These are phyloP conservation scores for Pseudois nayaur DNA, from an alignment of 2,113 vertebrate species.

Conservation along the genomic window DNA sequence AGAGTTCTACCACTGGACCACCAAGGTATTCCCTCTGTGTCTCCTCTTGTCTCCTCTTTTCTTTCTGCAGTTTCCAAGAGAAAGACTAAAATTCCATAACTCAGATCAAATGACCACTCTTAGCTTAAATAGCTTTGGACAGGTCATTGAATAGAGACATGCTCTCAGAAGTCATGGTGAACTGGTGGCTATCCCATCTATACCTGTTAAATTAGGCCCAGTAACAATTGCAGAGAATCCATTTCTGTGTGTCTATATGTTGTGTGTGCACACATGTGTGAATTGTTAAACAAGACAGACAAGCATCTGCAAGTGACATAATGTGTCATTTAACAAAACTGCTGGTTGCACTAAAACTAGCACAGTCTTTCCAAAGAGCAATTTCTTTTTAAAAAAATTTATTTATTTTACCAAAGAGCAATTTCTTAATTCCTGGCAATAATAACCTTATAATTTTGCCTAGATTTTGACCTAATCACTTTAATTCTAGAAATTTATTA, in stretches of 20 bases:
- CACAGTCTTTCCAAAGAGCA: neutral
- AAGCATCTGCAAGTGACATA: neutral
- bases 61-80: neutral
- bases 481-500: neutral
- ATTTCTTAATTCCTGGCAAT: neutral
- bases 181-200: neutral
- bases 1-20: neutral
- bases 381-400: neutral
- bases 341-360: neutral
- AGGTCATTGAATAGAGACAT: neutral
- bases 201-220: neutral
- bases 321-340: neutral
- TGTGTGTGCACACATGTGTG: neutral
- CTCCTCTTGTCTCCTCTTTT: neutral
- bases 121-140: neutral
- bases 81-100: neutral
- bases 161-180: neutral
- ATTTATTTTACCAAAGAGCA: neutral
- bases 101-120: neutral
- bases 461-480: neutral
- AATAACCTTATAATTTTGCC: neutral
- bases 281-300: neutral
- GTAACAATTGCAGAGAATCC: neutral
- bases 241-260: neutral
- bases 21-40: neutral